phyloP scores from a whole-genome alignment of 2,888 invertebrate genomes.

The Mesorhabditis spiculigera region DNA sequence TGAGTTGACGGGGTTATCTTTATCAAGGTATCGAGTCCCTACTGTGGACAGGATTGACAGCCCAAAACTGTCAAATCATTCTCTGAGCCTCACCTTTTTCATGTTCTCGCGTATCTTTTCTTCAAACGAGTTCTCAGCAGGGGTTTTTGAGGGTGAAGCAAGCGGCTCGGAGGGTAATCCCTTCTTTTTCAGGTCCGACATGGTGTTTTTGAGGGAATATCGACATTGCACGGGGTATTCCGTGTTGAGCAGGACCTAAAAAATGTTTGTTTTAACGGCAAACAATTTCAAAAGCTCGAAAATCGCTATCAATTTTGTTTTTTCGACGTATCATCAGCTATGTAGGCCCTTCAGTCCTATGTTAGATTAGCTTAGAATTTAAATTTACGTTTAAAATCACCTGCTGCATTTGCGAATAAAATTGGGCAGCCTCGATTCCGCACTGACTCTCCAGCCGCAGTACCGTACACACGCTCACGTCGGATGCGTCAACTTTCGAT shows the following conservation, averaged over 20 bases:
- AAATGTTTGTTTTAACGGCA: background rate
- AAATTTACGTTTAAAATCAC: constrained; percentile 10
- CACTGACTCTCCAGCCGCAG: constrained; percentile 28
- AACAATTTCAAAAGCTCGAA: no score
- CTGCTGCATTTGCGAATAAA: constrained; percentile 37
- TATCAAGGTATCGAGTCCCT: no score
- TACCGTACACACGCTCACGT: constrained; percentile 28
- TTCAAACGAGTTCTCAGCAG: background rate
- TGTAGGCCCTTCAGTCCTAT: no score
- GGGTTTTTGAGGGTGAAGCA: background rate
- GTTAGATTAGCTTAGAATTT: no score
- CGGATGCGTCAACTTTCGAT: constrained; percentile 23
- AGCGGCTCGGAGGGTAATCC: background rate
- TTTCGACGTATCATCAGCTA: no score
- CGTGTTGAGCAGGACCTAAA: constrained; percentile 30
- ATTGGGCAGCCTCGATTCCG: constrained; percentile 28
- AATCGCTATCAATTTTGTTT: no score
- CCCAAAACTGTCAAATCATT: no score
- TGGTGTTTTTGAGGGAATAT: constrained; percentile 17
- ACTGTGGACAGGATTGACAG: no score
- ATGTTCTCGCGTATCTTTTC: background rate
- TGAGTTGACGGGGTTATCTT: no score
- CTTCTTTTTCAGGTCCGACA: background rate
- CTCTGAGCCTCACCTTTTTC: background rate
- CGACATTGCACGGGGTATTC: constrained; percentile 38